Base-by-base conservation (phyloP, 2,888 invertebrate genomes). In the Tiliacea citrago region DNA sequence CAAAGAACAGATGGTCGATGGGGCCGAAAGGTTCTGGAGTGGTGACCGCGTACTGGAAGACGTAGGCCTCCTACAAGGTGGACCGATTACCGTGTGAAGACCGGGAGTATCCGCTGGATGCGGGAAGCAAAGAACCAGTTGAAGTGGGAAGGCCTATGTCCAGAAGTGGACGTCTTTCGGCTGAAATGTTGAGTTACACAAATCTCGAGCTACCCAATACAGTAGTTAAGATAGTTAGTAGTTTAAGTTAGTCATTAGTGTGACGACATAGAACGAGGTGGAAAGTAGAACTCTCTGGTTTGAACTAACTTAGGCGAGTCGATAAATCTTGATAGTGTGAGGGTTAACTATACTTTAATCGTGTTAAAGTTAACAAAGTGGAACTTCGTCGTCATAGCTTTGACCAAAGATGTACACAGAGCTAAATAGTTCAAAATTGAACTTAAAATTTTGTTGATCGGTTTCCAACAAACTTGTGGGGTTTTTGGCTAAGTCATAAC, bases 201-300 rank as follows among this genome's bases (percentile, higher is more conserved):
- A 62, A 35, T 47, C 16, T 12, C 18, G n/a, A 81, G 55, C 58
- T 42, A 45, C 7, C 39, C 65, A 51, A 71, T 51, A 18, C n/a
- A 29, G 45, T 47, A 53, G 63, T 72, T 74, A 68, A 39, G 60
- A 51, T 58, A 74, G 69, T 83, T 79, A 65, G 61, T 35, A 68
- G 77, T 73, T 69, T 61, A 83, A 10, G 1, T 3, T 29, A 68
- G 58, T 68, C 24, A 55, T 75, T 70, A 72, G 77, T 42, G 47
- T 24, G 51, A 69, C 63, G 42, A 67, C 35, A 53, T 53, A 55
- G 55, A 24, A 62, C 65, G 35, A 29, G 45, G 58, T 45, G 24
- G 29, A 69, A 60, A 63, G 45, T 70, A 74, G 67, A 82, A 69
- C 67, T 73, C 49, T 49, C 24, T 39, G 45, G 65, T 71, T 67